phyloP scores from a whole-genome alignment of 2,888 invertebrate species.

The Drosophila rubida region DNA sequence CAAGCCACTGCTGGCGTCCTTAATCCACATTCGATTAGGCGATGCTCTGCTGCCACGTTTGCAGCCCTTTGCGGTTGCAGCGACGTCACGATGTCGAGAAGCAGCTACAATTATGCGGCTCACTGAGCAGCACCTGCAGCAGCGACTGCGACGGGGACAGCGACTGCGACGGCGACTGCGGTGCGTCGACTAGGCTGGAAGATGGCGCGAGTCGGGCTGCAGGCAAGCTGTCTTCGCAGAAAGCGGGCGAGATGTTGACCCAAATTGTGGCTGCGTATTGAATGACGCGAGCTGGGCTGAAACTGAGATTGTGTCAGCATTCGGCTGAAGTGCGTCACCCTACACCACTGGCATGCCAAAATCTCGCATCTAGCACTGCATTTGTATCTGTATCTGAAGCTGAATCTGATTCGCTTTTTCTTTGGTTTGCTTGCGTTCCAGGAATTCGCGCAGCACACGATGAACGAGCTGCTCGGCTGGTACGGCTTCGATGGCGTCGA shows the following conservation, averaged over 20 bases:
- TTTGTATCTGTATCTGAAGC: not conserved
- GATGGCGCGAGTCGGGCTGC: not conserved
- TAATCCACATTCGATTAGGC: not conserved
- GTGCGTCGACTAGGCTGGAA: not conserved
- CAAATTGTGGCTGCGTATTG: slow-evolving; percentile 19
- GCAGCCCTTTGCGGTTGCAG: slow-evolving; percentile 37
- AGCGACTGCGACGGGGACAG: not conserved
- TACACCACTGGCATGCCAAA: slow-evolving; percentile 18
- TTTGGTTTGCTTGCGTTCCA: slow-evolving; percentile 84
- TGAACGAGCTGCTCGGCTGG: slow-evolving; percentile 96
- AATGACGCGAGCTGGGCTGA: slow-evolving; percentile 23
- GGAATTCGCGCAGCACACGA: slow-evolving; percentile 96
- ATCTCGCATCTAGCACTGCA: not conserved
- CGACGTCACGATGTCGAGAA: not conserved
- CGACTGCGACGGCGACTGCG: not conserved
- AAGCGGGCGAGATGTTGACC: slow-evolving; percentile 13
- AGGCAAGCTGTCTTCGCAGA: slow-evolving; percentile 14
- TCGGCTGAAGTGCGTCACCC: slow-evolving; percentile 28
- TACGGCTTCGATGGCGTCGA: slow-evolving; percentile 93
- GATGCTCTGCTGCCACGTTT: slow-evolving; percentile 1
- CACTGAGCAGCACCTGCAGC: slow-evolving; percentile 47
- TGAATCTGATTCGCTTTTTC: not conserved
- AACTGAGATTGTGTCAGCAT: slow-evolving; percentile 50
- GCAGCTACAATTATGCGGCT: slow-evolving; percentile 49
- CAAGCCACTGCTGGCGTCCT: no score